Evolutionary conservation across 2,113 vertebrate genomes (phyloP).

Genomic region (Leucosticte australis): DNA sequence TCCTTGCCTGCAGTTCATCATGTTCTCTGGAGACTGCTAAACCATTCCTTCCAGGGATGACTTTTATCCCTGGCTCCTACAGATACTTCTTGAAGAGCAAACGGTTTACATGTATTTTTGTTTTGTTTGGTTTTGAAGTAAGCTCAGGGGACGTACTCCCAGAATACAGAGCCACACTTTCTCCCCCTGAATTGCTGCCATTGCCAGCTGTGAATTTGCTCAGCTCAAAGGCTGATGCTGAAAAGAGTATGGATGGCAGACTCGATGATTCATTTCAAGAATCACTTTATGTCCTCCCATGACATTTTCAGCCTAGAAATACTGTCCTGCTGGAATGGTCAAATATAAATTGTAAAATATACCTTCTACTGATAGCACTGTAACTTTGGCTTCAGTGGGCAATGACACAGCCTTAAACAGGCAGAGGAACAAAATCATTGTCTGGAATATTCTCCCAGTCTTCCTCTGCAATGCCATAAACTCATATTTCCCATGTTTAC

Average conservation of each 20-base stretch:
- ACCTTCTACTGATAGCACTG: neutral
- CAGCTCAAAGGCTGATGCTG: constrained; percentile 1
- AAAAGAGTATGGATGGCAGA: neutral
- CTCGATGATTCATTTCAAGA: constrained; percentile 7
- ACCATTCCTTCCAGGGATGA: constrained; percentile 55
- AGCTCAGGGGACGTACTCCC: constrained; percentile 15
- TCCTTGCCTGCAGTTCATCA: constrained; percentile 52
- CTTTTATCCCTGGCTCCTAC: constrained; percentile 55
- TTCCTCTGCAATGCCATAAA: constrained; percentile 1
- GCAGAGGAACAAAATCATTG: neutral
- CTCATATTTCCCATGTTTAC: neutral
- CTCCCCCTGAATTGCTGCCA: neutral
- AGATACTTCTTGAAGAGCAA: constrained; percentile 57
- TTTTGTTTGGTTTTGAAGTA: constrained; percentile 51
- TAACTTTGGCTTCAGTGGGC: neutral
- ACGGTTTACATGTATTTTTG: constrained; percentile 51
- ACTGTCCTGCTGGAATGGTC: constrained; percentile 1
- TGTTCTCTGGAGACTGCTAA: constrained; percentile 56
- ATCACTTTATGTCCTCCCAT: constrained; percentile 7
- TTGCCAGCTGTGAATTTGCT: neutral
- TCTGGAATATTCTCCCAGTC: neutral
- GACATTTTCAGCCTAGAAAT: constrained; percentile 41
- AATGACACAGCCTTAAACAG: neutral
- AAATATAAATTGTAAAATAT: constrained; percentile 21
- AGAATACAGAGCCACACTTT: neutral